Base-by-base conservation (phyloP, 2,113 vertebrate species). In the Struthidea cinerea region DNA sequence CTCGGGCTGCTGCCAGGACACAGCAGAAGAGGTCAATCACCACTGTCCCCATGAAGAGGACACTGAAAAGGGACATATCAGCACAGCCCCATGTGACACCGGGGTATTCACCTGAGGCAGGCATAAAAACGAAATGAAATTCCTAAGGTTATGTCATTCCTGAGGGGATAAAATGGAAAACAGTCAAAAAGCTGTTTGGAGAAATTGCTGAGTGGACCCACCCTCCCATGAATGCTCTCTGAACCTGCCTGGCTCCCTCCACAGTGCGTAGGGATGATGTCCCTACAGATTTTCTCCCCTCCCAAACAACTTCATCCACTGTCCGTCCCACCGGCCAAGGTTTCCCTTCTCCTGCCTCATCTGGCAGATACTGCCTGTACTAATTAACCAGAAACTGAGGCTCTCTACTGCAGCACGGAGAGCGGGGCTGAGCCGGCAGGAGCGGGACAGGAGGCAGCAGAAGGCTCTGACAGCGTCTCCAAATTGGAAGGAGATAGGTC, bases 41-140 rank as follows among this genome's bases (percentile, higher is more conserved):
- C 20, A 1, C 44, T 79, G 44, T 68, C 16, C 57, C 19, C 32
- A 13, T 7, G 56, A 37, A 67, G 59, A 52, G 49, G 37, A n/a
- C 28, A 42, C 15, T 24, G 47, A 28, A 70, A 84, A 71, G 30
- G 27, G 61, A 46, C 7, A 1, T 37, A 65, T 55, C 39, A 57
- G 21, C 1, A 3, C 23, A 67, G 56, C 42, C 20, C 37, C 4
- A 0, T 0, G 0, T 46, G 32, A 67, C 61, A 39, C 22, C 0
- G 0, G 11, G 42, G 6, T 44, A 19, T 77, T 89, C 64, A n/a
- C 32, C 37, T 1, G 0, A 23, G 47, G 6, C 3, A 13, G 32
- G 23, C 27, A 14, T 24, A 57, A 35, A 69, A 80, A 35, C 18
- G 5, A 50, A 77, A 71, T 24, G 13, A n/a, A 35, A 0, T 42